These are phyloP conservation scores for Hylaea fasciaria DNA, from an alignment of 2,888 invertebrate genomes.

Conservation along the genomic window DNA sequence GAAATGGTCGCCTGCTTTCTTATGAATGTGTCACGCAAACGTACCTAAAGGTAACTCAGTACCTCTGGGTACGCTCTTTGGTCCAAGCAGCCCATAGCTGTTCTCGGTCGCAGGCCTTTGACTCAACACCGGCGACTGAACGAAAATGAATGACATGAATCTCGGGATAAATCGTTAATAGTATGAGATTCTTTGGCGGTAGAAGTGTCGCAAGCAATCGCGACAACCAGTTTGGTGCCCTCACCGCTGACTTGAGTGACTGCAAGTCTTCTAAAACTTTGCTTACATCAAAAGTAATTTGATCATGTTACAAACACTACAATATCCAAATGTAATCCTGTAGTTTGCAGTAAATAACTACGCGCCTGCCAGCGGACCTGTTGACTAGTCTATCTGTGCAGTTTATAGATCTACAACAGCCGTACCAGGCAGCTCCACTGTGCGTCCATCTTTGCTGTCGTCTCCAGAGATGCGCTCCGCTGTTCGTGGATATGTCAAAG, in stretches of 20 bases:
- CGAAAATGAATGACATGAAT: not conserved
- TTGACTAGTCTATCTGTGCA: not conserved
- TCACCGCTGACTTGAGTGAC: not conserved
- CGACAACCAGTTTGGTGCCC: not conserved
- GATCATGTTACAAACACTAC: not conserved
- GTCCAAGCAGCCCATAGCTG: slow-evolving; percentile 18
- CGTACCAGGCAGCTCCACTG: not conserved
- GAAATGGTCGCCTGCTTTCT: no score
- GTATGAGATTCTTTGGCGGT: no score
- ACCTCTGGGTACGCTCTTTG: no score
- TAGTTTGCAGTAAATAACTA: no score
- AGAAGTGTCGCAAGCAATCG: no score
- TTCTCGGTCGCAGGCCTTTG: slow-evolving; percentile 13
- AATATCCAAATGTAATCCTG: no score
- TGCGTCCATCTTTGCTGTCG: no score
- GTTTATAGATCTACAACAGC: not conserved
- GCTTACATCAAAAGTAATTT: not conserved
- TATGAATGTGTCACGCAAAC: no score
- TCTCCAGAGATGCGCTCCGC: no score
- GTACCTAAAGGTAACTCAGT: no score
- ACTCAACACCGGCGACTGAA: slow-evolving; percentile 9
- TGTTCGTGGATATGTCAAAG: no score
- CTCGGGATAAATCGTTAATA: no score
- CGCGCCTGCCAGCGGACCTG: not conserved
- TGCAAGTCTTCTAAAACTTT: not conserved